Percentiles rank a stretch among this genome's conserved stretches.
phyloP scores from a whole-genome alignment of 2,888 invertebrate species.

The Cordilura impudica region DNA sequence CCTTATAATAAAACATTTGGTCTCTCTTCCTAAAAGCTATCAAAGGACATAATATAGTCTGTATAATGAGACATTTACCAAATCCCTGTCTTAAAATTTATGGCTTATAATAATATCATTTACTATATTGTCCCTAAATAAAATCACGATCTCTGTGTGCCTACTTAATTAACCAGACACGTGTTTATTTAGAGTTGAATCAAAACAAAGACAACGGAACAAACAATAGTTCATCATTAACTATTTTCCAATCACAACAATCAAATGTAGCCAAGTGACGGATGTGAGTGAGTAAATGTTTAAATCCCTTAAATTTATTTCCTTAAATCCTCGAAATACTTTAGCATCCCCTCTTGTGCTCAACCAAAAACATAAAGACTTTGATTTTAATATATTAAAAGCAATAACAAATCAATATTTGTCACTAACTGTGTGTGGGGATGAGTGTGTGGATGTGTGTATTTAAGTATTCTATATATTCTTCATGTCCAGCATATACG shows the following conservation, averaged over 20 bases:
- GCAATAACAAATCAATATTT: slow-evolving; percentile 41
- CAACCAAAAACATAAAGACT: slow-evolving; percentile 4
- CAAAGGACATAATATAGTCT: too few species aligned
- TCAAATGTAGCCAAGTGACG: background rate
- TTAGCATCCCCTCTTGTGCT: background rate
- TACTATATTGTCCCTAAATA: background rate
- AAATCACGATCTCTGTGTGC: background rate
- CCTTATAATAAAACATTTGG: too few species aligned
- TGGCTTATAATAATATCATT: background rate
- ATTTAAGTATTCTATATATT: background rate
- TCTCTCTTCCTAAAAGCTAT: too few species aligned
- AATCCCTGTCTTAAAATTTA: background rate
- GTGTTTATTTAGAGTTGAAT: slow-evolving; percentile 5
- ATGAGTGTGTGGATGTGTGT: background rate
- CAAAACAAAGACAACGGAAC: background rate
- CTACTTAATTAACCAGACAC: slow-evolving; percentile 10
- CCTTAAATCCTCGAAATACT: slow-evolving; percentile 20
- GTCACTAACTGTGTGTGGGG: background rate
- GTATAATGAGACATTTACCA: too few species aligned
- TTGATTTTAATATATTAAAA: slow-evolving; percentile 42
- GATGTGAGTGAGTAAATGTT: background rate
- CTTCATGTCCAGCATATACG: background rate
- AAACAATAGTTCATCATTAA: slow-evolving; percentile 36
- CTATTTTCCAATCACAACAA: slow-evolving; percentile 21
- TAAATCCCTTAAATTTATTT: slow-evolving; percentile 33